phyloP scores from a whole-genome alignment of 1,140 invertebrate genomes.

The Drosophila gunungcola region DNA sequence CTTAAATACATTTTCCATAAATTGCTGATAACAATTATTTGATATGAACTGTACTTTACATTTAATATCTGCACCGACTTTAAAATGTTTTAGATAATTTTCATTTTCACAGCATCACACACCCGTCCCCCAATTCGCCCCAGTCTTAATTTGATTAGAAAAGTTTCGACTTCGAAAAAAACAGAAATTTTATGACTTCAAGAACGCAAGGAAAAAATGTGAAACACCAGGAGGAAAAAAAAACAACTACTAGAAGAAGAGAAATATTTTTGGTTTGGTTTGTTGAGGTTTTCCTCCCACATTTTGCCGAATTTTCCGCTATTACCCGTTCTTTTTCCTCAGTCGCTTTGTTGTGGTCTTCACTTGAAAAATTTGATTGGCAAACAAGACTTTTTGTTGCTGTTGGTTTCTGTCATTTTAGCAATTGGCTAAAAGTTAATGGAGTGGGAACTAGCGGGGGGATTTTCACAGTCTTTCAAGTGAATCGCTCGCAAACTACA shows the following conservation, averaged over 20 bases:
- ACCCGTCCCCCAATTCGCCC: not conserved
- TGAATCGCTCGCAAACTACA: slow-evolving; percentile 18
- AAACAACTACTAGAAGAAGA: not conserved
- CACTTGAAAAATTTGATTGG: slow-evolving; percentile 53
- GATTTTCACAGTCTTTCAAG: slow-evolving; percentile 10
- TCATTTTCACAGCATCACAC: slow-evolving; percentile 53
- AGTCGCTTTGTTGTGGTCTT: slow-evolving; percentile 47
- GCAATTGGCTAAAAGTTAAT: slow-evolving; percentile 47
- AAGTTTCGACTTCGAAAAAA: slow-evolving; percentile 60
- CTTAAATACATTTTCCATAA: too few species aligned
- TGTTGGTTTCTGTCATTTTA: slow-evolving; percentile 38
- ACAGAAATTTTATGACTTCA: slow-evolving; percentile 23
- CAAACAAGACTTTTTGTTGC: slow-evolving; percentile 39
- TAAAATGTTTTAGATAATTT: slow-evolving; percentile 78
- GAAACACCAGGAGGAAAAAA: slow-evolving; percentile 3
- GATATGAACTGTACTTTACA: slow-evolving; percentile 5
- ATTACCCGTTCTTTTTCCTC: slow-evolving; percentile 27
- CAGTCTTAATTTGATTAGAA: slow-evolving; percentile 80
- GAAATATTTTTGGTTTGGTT: slow-evolving; percentile 27
- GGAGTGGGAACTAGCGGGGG: not conserved
- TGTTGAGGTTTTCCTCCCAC: slow-evolving; percentile 28
- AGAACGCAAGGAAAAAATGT: not conserved
- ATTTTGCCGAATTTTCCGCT: slow-evolving; percentile 13
- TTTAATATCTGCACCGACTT: not conserved
- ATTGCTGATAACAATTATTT: not conserved